phyloP scores from a whole-genome alignment of 2,113 vertebrate species.

The Calidris pygmaea region DNA sequence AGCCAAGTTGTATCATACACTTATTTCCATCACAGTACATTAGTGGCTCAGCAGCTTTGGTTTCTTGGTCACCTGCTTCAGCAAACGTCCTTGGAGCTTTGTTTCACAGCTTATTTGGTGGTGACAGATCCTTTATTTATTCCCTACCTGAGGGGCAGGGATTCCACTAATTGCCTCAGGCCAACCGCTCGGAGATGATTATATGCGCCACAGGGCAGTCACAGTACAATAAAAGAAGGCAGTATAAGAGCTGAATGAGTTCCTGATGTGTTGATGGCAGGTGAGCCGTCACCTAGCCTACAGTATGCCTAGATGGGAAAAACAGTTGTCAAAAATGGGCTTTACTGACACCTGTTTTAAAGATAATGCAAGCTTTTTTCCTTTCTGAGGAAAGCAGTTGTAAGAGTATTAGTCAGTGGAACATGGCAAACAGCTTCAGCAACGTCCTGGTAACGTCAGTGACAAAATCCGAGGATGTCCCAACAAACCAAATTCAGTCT shows the following conservation, averaged over 20 bases:
- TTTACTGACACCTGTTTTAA: constrained; percentile 14
- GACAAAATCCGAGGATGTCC: neutral
- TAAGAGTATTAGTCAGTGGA: constrained; percentile 34
- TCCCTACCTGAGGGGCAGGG: constrained; percentile 37
- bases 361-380: constrained; percentile 14
- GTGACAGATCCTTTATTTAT: constrained; percentile 54
- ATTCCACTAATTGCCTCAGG: constrained; percentile 42
- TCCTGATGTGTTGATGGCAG: constrained; percentile 32
- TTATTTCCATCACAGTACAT: constrained; percentile 52
- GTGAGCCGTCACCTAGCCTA: neutral
- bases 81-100: constrained; percentile 41
- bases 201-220: neutral
- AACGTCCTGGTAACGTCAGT: neutral
- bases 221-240: constrained; percentile 18
- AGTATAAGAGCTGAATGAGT: neutral
- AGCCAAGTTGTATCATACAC: constrained; percentile 52
- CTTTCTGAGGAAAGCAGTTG: neutral
- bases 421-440: neutral
- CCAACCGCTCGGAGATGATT: neutral
- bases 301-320: neutral
- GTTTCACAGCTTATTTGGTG: constrained; percentile 55
- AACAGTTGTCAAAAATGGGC: neutral
- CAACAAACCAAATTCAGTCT: neutral
- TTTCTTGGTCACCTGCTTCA: constrained; percentile 60
- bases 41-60: constrained; percentile 56